A percentile compares a stretch with the other conserved stretches of the same genome.
Conservation (phyloP, 2,797 vertebrate genomes). For the Chanos chanos region DNA sequence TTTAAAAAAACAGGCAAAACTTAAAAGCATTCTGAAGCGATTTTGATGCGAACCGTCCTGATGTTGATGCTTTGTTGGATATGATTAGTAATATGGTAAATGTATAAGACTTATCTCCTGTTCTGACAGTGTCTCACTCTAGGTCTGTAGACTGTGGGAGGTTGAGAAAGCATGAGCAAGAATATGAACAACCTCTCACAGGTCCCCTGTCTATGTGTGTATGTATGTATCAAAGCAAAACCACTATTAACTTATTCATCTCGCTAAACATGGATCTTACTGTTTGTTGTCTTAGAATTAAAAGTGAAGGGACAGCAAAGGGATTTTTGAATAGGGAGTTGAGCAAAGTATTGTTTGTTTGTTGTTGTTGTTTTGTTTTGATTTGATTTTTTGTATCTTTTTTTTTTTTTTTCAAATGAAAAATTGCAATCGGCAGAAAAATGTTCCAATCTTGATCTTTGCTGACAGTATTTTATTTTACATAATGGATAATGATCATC, state of each 20-base stretch:
- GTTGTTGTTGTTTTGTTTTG: constrained; percentile 1
- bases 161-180: constrained; percentile 64
- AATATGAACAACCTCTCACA: constrained; percentile 67
- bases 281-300: constrained; percentile 69
- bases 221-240: constrained; percentile 50
- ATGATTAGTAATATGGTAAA: constrained; percentile 49
- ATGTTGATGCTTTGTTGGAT: constrained; percentile 49
- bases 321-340: constrained; percentile 42
- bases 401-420: no score
- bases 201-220: constrained; percentile 63
- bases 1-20: constrained; percentile 46
- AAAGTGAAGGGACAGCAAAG: constrained; percentile 39
- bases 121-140: constrained; percentile 68
- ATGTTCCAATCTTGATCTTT: no score
- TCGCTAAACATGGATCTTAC: constrained; percentile 75
- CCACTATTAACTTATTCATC: constrained; percentile 74
- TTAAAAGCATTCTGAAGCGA: constrained; percentile 42
- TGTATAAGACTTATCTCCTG: constrained; percentile 53
- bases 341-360: constrained; percentile 2
- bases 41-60: constrained; percentile 50
- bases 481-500: no score
- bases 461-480: no score
- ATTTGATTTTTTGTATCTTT: constrained; percentile 22
- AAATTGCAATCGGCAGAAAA: no score
- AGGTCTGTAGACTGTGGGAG: constrained; percentile 70